A percentile compares a stretch with the other conserved stretches of the same genome.
phyloP scores from a whole-genome alignment of 2,113 vertebrate genomes.

The Lepidothrix coronata region DNA sequence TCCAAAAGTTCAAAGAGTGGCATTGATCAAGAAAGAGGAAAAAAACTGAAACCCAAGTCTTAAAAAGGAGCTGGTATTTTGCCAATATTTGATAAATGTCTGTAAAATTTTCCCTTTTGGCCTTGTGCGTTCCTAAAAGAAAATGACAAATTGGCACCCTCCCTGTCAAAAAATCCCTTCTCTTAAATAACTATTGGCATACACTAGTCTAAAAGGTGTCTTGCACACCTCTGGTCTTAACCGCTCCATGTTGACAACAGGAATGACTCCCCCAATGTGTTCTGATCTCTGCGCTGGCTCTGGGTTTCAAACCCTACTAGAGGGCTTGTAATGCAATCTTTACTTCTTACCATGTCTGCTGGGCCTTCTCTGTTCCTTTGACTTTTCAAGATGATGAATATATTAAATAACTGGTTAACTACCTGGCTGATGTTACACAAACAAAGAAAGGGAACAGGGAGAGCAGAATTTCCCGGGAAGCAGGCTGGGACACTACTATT shows the following conservation, averaged over 20 bases:
- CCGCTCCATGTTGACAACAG: neutral
- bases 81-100: neutral
- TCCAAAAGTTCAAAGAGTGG: neutral
- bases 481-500: neutral
- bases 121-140: neutral
- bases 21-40: neutral
- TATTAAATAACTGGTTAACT: neutral
- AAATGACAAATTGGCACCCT: neutral
- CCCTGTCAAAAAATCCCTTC: neutral
- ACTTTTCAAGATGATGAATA: neutral
- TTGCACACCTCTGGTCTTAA: neutral
- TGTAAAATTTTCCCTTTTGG: neutral
- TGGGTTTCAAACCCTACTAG: rapidly evolving
- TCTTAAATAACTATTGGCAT: neutral
- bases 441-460: neutral
- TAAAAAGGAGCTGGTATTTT: neutral
- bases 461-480: neutral
- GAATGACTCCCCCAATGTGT: neutral
- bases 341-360: neutral
- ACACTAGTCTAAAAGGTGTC: neutral
- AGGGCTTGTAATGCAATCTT: neutral
- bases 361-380: neutral
- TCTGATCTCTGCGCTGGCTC: neutral
- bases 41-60: neutral
- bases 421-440: neutral